These are phyloP conservation scores for Diplolepis rosae DNA, from an alignment of 2,888 invertebrate genomes.

Conservation along the genomic window DNA sequence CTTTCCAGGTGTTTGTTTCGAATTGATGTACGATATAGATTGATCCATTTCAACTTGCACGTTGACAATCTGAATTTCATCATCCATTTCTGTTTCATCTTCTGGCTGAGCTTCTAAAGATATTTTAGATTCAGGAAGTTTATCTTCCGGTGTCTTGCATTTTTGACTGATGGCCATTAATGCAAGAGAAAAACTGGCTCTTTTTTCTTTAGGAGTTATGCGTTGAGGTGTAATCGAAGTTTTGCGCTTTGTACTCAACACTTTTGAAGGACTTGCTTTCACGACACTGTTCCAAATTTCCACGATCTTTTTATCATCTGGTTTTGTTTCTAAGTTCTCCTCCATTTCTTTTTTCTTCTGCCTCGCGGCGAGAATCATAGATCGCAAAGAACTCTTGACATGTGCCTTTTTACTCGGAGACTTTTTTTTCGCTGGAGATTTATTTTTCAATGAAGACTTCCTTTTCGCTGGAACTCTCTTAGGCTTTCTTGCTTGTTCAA, in stretches of 20 bases:
- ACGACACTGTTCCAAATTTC: slow-evolving; percentile 34
- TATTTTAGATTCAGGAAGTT: neutral
- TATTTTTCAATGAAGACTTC: slow-evolving; percentile 30
- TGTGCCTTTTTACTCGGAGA: slow-evolving; percentile 32
- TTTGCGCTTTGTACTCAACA: neutral
- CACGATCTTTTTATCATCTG: slow-evolving; percentile 16
- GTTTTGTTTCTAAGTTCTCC: neutral
- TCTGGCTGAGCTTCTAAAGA: neutral
- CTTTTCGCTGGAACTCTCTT: slow-evolving; percentile 38
- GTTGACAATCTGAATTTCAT: neutral
- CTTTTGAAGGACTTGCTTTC: slow-evolving; percentile 15
- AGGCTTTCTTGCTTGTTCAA: slow-evolving; percentile 50
- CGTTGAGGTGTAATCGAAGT: slow-evolving; percentile 10
- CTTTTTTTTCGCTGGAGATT: slow-evolving; percentile 18
- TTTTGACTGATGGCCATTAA: slow-evolving; percentile 61
- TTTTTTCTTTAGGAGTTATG: neutral
- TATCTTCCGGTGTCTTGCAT: slow-evolving; percentile 59
- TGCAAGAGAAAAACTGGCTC: slow-evolving; percentile 48
- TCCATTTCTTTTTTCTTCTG: slow-evolving; percentile 50
- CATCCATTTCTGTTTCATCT: neutral
- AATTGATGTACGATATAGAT: slow-evolving; percentile 63
- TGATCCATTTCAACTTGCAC: slow-evolving; percentile 53
- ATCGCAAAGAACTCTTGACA: slow-evolving; percentile 51
- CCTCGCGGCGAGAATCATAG: slow-evolving; percentile 58
- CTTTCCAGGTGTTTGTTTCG: slow-evolving; percentile 64